Evolutionary conservation across 2,888 invertebrate genomes (phyloP).

Genomic region (Axea sp.): DNA sequence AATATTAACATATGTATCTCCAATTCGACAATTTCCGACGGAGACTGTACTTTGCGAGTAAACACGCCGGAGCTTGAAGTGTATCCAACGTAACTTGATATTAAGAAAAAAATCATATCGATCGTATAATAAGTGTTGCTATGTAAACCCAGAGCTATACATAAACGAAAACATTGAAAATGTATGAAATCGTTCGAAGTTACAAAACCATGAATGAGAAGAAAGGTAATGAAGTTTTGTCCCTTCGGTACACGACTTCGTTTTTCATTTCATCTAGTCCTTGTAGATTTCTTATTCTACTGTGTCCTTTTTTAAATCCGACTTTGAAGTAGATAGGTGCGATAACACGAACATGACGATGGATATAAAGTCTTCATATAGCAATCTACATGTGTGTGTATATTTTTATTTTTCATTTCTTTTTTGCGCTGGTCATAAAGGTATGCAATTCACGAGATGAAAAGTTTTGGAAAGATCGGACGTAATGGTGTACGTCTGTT

Average conservation of each 20-base stretch:
- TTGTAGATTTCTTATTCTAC: slow-evolving; percentile 60
- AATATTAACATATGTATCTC: slow-evolving; percentile 29
- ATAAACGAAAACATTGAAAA: slow-evolving; percentile 28
- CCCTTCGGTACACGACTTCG: slow-evolving; percentile 32
- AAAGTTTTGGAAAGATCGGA: slow-evolving; percentile 25
- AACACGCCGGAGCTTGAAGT: slow-evolving; percentile 58
- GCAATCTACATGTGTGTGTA: slow-evolving; percentile 37
- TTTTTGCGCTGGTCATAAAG: slow-evolving; percentile 12
- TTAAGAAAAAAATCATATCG: slow-evolving; percentile 61
- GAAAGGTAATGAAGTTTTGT: slow-evolving; percentile 5
- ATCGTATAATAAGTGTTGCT: slow-evolving; percentile 63
- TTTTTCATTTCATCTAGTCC: slow-evolving; percentile 72
- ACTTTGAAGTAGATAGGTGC: slow-evolving; percentile 36
- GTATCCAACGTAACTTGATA: slow-evolving; percentile 62
- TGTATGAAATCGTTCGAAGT: slow-evolving; percentile 32
- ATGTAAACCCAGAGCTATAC: slow-evolving; percentile 51
- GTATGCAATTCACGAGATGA: slow-evolving; percentile 27
- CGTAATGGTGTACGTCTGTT: slow-evolving; percentile 39
- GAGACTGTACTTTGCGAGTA: slow-evolving; percentile 47
- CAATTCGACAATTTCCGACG: slow-evolving; percentile 24
- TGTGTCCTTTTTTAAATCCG: slow-evolving; percentile 28
- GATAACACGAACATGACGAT: slow-evolving; percentile 19
- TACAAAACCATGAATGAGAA: slow-evolving; percentile 6
- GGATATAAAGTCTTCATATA: slow-evolving; percentile 28
- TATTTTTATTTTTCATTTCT: slow-evolving; percentile 6